Evolutionary conservation across 2,113 vertebrate genomes (phyloP).

Genomic region (Misgurnus mizolepis): DNA sequence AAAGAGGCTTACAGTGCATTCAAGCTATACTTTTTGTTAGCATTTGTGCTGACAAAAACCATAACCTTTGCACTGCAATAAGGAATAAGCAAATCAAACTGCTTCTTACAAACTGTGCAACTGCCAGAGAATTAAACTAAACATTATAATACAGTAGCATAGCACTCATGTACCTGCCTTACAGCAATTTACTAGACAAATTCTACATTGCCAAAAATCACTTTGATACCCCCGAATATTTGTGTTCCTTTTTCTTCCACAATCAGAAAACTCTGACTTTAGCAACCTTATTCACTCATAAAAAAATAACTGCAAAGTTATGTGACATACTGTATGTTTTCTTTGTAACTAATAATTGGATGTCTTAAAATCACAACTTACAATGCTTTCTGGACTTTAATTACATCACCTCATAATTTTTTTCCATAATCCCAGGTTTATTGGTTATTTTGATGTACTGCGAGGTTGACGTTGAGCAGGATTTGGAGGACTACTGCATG

Average conservation of each 20-base stretch:
- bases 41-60: no score
- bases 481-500: conserved; percentile 21
- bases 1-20: no score
- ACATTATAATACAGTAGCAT: no score
- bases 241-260: background rate
- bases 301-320: background rate
- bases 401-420: conserved; percentile 3
- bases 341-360: background rate
- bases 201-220: no score
- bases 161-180: no score
- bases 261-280: background rate
- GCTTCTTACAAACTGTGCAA: no score
- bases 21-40: no score
- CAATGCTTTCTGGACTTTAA: conserved; percentile 13
- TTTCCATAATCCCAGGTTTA: conserved; percentile 7
- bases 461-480: conserved; percentile 18
- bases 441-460: conserved; percentile 17
- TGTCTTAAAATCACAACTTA: background rate
- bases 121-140: no score
- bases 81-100: no score
- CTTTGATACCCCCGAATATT: no score
- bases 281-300: background rate
- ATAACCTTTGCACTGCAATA: no score
- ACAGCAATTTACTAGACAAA: no score
- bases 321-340: background rate